Evolutionary conservation across 2,888 invertebrate genomes (phyloP).

Genomic region (Limenitis camilla): DNA sequence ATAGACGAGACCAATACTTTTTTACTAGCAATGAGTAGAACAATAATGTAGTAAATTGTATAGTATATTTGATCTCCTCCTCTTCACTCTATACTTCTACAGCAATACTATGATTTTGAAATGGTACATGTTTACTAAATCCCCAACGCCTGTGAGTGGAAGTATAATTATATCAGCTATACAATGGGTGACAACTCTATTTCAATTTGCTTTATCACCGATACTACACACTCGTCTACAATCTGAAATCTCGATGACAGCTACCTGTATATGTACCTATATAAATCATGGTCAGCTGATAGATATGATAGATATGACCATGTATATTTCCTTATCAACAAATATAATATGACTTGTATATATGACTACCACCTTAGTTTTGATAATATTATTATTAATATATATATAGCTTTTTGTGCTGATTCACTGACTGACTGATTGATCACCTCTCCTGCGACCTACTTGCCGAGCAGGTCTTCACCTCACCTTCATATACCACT

Average conservation of each 20-base stretch:
- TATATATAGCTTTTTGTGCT: too few relatives aligned
- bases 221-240: slow-evolving; percentile 39
- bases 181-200: slow-evolving; percentile 43
- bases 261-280: too few relatives aligned
- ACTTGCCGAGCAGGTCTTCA: too few relatives aligned
- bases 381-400: too few relatives aligned
- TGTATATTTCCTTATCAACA: slow-evolving; percentile 35
- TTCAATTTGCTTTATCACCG: slow-evolving; percentile 31
- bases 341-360: too few relatives aligned
- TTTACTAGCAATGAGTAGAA: slow-evolving; percentile 50
- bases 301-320: too few relatives aligned
- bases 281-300: too few relatives aligned
- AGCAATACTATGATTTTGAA: neutral
- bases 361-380: too few relatives aligned
- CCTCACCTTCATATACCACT: too few relatives aligned
- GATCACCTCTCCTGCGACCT: too few relatives aligned
- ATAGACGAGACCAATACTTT: slow-evolving; percentile 40
- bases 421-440: too few relatives aligned
- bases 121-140: slow-evolving; percentile 3
- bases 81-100: slow-evolving; percentile 1
- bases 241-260: slow-evolving; percentile 27
- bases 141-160: slow-evolving; percentile 33
- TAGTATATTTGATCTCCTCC: slow-evolving; percentile 25
- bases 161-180: slow-evolving; percentile 34
- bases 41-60: slow-evolving; percentile 51